These are phyloP conservation scores for Nyctalus aviator DNA, from an alignment of 2,797 vertebrate species.

Conservation along the genomic window DNA sequence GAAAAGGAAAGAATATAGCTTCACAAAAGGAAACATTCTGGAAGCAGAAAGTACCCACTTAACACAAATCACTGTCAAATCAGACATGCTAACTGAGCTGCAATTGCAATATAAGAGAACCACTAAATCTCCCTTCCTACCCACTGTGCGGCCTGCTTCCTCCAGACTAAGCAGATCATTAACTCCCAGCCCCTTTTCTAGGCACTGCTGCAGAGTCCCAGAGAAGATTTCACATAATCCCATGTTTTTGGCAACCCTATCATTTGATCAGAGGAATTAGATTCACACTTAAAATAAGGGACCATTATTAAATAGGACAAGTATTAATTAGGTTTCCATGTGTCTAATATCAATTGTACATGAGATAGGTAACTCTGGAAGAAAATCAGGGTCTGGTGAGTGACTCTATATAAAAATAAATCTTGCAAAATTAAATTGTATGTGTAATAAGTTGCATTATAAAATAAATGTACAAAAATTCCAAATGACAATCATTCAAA, in stretches of 20 bases:
- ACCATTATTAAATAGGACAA: not conserved
- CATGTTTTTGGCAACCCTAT: not conserved
- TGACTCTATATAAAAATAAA: not conserved
- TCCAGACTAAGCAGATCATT: not conserved
- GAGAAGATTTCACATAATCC: not conserved
- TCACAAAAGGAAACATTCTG: slow-evolving; percentile 30
- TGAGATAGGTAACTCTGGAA: not conserved
- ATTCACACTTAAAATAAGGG: not conserved
- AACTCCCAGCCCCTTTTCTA: not conserved
- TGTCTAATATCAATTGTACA: not conserved
- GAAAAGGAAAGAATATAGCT: not conserved
- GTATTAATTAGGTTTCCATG: not conserved
- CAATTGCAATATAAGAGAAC: slow-evolving; percentile 11
- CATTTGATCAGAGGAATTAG: not conserved
- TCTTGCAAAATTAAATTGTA: slow-evolving; percentile 1
- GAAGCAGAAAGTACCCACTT: not conserved
- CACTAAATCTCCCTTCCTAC: not conserved
- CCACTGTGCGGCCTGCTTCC: not conserved
- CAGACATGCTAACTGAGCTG: not conserved
- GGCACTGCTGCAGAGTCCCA: not conserved
- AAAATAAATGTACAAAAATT: slow-evolving; percentile 2
- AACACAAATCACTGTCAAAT: slow-evolving; percentile 48
- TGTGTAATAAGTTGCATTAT: not conserved
- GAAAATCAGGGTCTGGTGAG: not conserved
- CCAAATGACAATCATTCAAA: not conserved